Conservation (phyloP, 2,113 vertebrate species). For the Oenanthe oenanthe region DNA sequence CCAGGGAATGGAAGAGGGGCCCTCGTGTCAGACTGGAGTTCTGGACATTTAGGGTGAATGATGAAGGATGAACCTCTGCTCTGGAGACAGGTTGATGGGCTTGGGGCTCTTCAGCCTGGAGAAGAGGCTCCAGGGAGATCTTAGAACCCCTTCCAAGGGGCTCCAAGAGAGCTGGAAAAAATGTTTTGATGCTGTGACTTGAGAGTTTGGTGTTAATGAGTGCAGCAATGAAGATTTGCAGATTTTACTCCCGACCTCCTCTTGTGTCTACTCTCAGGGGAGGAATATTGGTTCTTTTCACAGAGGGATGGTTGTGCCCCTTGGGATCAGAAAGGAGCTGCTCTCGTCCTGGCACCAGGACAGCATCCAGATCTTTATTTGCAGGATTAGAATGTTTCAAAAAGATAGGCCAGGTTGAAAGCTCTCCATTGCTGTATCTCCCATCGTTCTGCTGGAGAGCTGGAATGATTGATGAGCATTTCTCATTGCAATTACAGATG, state of each 20-base stretch:
- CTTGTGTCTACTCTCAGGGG: background rate
- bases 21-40: background rate
- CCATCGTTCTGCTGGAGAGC: background rate
- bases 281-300: background rate
- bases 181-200: background rate
- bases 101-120: background rate
- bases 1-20: background rate
- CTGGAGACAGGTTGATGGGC: background rate
- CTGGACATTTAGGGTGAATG: background rate
- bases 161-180: background rate
- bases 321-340: background rate
- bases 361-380: background rate
- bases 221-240: background rate
- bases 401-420: background rate
- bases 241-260: background rate
- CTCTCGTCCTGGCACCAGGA: background rate
- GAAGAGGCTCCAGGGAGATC: background rate
- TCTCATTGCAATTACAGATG: slow-evolving; percentile 20
- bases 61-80: background rate
- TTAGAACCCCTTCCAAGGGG: background rate
- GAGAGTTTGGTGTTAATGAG: background rate
- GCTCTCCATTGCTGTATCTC: background rate
- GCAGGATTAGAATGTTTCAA: background rate
- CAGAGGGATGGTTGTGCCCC: background rate
- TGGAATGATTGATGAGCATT: background rate